These are phyloP conservation scores for Philhelius pedissequus DNA, from an alignment of 2,888 invertebrate genomes.

Conservation along the genomic window DNA sequence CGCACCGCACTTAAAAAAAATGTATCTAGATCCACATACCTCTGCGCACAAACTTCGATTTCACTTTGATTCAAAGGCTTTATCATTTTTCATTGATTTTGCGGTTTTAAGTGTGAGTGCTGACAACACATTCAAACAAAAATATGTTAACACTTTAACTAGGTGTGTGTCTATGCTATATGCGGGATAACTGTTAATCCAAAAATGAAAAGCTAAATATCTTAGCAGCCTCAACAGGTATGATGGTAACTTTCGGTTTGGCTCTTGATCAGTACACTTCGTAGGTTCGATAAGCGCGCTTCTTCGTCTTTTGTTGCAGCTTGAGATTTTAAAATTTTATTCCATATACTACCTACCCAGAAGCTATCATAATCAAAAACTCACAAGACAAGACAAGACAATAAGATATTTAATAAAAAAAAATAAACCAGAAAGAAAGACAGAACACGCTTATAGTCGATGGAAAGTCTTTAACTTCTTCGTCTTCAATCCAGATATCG, in stretches of 20 bases:
- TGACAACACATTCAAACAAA: conserved; percentile 2
- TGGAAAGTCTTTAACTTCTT: conserved; percentile 54
- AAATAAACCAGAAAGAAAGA: conserved; percentile 35
- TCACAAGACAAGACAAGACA: conserved; percentile 14
- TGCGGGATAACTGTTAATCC: conserved; percentile 62
- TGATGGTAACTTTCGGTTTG: conserved; percentile 67
- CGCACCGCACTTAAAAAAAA: conserved; percentile 15
- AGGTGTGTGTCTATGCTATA: conserved; percentile 62
- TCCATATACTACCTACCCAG: background rate
- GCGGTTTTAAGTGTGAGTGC: background rate
- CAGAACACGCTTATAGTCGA: background rate
- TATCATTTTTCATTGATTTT: background rate
- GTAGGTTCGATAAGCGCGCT: conserved; percentile 66
- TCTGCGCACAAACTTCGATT: conserved; percentile 66
- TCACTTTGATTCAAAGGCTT: conserved; percentile 53
- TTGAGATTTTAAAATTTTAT: background rate
- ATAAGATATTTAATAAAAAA: no score
- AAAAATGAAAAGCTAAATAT: conserved; percentile 66
- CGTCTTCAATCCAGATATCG: conserved; percentile 57
- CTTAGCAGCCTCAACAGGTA: conserved; percentile 66
- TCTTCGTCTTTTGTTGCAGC: conserved; percentile 38
- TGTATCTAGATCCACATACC: conserved; percentile 53
- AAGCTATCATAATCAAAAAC: background rate
- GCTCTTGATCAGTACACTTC: conserved; percentile 67
- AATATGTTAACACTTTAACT: background rate